phyloP scores from a whole-genome alignment of 2,888 invertebrate species.

The Phyllotreta cruciferae region DNA sequence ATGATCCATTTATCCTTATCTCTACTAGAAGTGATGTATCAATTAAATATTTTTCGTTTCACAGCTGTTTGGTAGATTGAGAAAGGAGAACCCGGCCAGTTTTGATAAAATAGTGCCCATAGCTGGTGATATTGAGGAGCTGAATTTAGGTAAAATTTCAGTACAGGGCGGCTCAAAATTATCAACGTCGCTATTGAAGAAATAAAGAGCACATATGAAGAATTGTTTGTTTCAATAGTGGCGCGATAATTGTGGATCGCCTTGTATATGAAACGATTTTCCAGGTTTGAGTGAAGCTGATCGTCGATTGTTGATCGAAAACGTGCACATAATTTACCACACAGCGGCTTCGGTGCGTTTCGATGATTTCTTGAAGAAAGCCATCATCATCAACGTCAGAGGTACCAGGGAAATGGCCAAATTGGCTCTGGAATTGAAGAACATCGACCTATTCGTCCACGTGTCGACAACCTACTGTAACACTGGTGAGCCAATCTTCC shows the following conservation, averaged over 20 bases:
- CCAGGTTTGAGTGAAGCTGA: conserved; percentile 64
- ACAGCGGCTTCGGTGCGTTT: conserved; percentile 86
- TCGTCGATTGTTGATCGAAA: conserved; percentile 63
- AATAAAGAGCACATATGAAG: no score
- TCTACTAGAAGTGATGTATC: not conserved
- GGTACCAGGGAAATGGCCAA: conserved; percentile 71
- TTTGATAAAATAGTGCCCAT: conserved; percentile 74
- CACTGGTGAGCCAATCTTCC: not conserved
- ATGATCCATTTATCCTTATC: not conserved
- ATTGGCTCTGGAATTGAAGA: conserved; percentile 65
- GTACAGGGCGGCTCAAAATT: no score
- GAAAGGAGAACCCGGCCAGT: conserved; percentile 63
- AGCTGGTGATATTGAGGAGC: conserved; percentile 77
- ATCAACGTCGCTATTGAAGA: no score
- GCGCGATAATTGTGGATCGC: not conserved
- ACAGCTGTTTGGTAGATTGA: conserved; percentile 75
- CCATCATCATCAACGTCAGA: conserved; percentile 70
- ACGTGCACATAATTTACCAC: conserved; percentile 76
- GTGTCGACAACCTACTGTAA: conserved; percentile 90
- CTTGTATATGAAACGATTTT: not conserved
- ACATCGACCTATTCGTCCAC: conserved; percentile 70
- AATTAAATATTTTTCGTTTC: conserved; percentile 1
- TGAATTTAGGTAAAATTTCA: conserved; percentile 66
- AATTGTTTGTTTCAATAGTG: no score
- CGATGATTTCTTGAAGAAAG: conserved; percentile 76